These are phyloP conservation scores for Troides aeacus DNA, from an alignment of 2,888 invertebrate genomes.

Conservation along the genomic window DNA sequence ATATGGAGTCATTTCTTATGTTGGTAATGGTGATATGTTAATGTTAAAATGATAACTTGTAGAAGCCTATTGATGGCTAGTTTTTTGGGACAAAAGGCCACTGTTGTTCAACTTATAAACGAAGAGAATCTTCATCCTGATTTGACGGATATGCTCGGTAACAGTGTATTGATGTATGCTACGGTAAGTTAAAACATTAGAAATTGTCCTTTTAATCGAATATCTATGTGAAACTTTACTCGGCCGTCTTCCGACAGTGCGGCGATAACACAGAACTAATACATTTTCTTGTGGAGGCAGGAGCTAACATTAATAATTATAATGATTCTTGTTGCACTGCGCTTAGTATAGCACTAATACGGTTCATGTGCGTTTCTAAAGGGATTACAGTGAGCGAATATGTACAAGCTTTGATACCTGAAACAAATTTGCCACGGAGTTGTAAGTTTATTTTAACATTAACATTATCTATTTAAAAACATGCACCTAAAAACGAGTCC, in stretches of 20 bases:
- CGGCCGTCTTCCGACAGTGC: conserved; percentile 42
- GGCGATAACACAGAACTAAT: conserved; percentile 57
- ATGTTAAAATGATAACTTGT: conserved; percentile 31
- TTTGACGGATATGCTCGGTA: conserved; percentile 74
- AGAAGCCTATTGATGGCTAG: conserved; percentile 63
- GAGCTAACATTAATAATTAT: conserved; percentile 68
- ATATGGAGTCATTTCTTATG: too few species aligned
- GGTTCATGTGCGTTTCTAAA: conserved; percentile 52
- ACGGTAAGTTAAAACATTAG: conserved; percentile 47
- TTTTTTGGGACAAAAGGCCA: conserved; percentile 53
- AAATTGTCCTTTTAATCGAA: neutral
- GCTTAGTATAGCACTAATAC: conserved; percentile 62
- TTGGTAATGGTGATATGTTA: neutral
- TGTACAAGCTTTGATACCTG: conserved; percentile 51
- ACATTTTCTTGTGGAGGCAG: conserved; percentile 71
- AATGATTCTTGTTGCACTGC: conserved; percentile 80
- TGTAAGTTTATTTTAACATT: conserved; percentile 38
- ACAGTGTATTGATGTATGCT: conserved; percentile 79
- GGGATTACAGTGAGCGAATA: conserved; percentile 46
- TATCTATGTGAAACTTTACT: neutral
- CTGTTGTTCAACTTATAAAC: conserved; percentile 59
- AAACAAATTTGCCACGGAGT: conserved; percentile 32
- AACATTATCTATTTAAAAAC: neutral
- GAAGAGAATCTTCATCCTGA: conserved; percentile 67
- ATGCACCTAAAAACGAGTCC: neutral